Conservation (phyloP, 2,888 invertebrate genomes). For the Amphiduros pacificus region DNA sequence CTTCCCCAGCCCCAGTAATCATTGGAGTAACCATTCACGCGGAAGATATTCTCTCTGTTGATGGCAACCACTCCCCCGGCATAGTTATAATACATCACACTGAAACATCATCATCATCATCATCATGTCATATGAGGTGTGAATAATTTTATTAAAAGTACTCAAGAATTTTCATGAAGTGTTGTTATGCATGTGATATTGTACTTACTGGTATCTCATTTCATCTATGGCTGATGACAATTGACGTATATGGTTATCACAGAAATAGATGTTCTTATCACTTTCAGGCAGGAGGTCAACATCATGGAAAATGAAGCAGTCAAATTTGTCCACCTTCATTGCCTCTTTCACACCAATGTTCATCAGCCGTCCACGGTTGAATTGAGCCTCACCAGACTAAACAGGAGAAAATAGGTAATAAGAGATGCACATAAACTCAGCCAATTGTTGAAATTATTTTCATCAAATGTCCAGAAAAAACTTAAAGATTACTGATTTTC, state of each 20-base stretch:
- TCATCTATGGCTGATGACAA: constrained; percentile 60
- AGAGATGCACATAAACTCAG: neutral
- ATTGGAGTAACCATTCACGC: constrained; percentile 63
- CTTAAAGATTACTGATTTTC: too few relatives aligned
- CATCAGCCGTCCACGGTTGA: constrained; percentile 53
- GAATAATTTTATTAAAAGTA: too few relatives aligned
- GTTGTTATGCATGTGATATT: too few relatives aligned
- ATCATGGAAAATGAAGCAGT: constrained; percentile 56
- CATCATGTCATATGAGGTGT: too few relatives aligned
- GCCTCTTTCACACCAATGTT: constrained; percentile 53
- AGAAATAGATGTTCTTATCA: constrained; percentile 59
- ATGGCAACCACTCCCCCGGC: constrained; percentile 61
- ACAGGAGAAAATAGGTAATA: neutral
- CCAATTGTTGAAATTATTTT: too few relatives aligned
- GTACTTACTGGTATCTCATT: constrained; percentile 60
- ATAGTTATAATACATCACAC: constrained; percentile 61
- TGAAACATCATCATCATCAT: too few relatives aligned
- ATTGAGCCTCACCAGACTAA: constrained; percentile 42
- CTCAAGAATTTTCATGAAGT: too few relatives aligned
- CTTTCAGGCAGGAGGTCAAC: constrained; percentile 62
- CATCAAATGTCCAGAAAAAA: too few relatives aligned
- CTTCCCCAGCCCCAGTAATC: constrained; percentile 60
- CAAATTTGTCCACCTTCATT: constrained; percentile 39
- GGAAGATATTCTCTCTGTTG: constrained; percentile 55
- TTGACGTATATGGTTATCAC: constrained; percentile 58